Evolutionary conservation across 2,113 vertebrate species (phyloP).

Genomic region (Anhinga anhinga): DNA sequence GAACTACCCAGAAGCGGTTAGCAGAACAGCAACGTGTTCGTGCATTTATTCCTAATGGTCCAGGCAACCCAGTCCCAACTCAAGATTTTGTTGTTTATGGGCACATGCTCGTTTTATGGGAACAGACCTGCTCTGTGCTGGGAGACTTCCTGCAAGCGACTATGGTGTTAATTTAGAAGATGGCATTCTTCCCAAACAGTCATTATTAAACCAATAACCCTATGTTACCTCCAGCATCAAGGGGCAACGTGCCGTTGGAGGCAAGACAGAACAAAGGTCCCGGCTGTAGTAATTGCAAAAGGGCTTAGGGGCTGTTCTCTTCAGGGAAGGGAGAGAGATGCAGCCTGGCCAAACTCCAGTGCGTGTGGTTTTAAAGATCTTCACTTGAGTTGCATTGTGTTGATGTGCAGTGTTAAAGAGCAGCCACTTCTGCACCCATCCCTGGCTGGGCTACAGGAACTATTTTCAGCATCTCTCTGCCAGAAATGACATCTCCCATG

Average conservation of each 20-base stretch:
- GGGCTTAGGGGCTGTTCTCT: conserved; percentile 35
- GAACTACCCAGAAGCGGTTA: background rate
- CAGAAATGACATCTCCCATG: background rate
- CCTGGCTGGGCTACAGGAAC: background rate
- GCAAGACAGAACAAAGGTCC: conserved; percentile 56
- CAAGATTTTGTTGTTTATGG: conserved; percentile 2
- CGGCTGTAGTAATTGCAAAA: background rate
- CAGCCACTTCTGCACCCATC: conserved; percentile 29
- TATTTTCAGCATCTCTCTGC: background rate
- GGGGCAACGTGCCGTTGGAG: conserved; percentile 21
- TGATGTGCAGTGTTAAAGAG: background rate
- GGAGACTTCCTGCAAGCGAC: conserved; percentile 1
- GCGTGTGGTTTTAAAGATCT: background rate
- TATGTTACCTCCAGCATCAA: conserved; percentile 27
- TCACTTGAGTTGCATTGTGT: background rate
- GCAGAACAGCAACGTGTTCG: background rate
- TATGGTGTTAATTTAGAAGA: conserved; percentile 39
- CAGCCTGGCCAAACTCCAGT: conserved; percentile 16
- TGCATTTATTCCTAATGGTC: conserved; percentile 8
- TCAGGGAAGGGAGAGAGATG: background rate
- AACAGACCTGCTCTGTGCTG: conserved; percentile 53
- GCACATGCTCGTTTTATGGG: conserved; percentile 35
- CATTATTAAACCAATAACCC: conserved; percentile 47
- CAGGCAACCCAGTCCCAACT: background rate
- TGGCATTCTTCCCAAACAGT: conserved; percentile 52